phyloP scores from a whole-genome alignment of 2,888 invertebrate genomes.

The Tipula lateralis region DNA sequence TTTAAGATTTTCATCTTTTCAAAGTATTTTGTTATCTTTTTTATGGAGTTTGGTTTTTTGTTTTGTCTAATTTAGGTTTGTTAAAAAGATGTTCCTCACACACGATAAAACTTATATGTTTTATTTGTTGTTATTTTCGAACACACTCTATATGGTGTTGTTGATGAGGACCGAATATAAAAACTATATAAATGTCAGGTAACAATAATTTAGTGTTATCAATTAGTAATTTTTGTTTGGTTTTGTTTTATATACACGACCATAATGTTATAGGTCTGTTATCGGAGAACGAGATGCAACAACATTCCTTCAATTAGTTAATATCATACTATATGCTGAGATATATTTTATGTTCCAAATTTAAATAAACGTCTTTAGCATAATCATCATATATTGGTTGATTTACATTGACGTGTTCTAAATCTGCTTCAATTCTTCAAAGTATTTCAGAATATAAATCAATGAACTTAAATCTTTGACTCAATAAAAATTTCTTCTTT shows the following conservation, averaged over 20 bases:
- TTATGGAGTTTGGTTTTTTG: not conserved
- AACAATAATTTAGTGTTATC: conserved; percentile 24
- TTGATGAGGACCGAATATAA: not conserved
- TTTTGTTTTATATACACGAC: not conserved
- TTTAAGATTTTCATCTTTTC: not conserved
- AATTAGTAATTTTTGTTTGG: not conserved
- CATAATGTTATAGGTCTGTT: not conserved
- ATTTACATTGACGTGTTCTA: no score
- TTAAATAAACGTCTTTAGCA: not conserved
- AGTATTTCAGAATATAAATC: no score
- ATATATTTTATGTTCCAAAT: not conserved
- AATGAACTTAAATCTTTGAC: no score
- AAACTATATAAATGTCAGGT: conserved; percentile 11
- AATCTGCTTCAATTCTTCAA: no score
- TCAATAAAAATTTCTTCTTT: no score
- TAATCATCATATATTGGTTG: not conserved
- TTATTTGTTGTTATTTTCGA: not conserved
- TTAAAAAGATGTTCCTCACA: conserved; percentile 7
- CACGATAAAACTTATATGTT: not conserved
- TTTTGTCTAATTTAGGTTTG: conserved; percentile 13
- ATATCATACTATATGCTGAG: not conserved
- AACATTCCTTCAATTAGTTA: conserved; percentile 24
- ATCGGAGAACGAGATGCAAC: not conserved
- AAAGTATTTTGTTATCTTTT: conserved; percentile 19
- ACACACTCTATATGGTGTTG: not conserved